Evolutionary conservation across 92 coral and sea anemone species (phyloP).

Genomic region (Virgularia gustaviana): DNA sequence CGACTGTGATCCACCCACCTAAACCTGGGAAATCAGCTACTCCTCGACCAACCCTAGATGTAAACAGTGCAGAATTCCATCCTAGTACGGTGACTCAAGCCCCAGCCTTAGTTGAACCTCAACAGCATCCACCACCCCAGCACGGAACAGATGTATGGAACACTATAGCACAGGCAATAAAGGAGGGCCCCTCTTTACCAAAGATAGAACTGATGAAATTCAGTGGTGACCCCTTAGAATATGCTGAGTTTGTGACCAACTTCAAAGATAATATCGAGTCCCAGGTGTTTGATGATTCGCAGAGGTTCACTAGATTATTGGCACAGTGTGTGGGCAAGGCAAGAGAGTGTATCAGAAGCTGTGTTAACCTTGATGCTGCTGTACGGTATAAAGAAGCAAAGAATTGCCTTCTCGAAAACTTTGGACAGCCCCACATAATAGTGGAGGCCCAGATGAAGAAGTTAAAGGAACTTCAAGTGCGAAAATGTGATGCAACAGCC

Average conservation of each 20-base stretch:
- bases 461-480: conserved; percentile 53
- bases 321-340: conserved; percentile 68
- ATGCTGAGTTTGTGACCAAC: conserved; percentile 51
- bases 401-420: conserved; percentile 54
- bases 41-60: too few relatives aligned
- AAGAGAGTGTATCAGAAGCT: conserved; percentile 59
- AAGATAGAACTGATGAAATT: conserved; percentile 55
- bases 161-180: conserved; percentile 44
- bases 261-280: conserved; percentile 53
- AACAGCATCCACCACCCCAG: too few relatives aligned
- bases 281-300: conserved; percentile 63
- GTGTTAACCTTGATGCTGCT: conserved; percentile 53
- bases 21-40: too few relatives aligned
- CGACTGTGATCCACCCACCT: too few relatives aligned
- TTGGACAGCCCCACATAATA: conserved; percentile 70
- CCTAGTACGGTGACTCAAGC: too few relatives aligned
- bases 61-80: too few relatives aligned
- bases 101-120: too few relatives aligned
- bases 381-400: conserved; percentile 54
- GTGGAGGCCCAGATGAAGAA: conserved; percentile 66
- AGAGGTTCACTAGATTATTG: conserved; percentile 56
- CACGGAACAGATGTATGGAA: too few relatives aligned
- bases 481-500: conserved; percentile 52
- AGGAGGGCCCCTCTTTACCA: conserved; percentile 56
- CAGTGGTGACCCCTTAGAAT: conserved; percentile 55